Evolutionary conservation across 2,888 invertebrate species (phyloP).

Genomic region (Parascotia fuliginaria): DNA sequence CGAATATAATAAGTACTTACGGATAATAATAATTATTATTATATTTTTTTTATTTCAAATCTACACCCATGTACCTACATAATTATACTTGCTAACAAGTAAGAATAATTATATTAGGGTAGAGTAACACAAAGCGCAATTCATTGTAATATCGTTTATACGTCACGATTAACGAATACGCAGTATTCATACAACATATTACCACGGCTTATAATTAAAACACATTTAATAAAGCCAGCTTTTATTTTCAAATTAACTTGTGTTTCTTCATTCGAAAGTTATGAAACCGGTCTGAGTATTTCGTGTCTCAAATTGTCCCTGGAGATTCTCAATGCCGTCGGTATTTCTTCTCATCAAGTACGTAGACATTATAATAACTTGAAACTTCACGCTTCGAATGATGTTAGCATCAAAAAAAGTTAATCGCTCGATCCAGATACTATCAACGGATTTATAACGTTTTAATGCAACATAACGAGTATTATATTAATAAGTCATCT

Average conservation of each 20-base stretch:
- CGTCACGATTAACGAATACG: no score
- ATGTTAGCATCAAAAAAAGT: slow-evolving; percentile 45
- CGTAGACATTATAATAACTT: slow-evolving; percentile 18
- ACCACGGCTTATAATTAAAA: background rate
- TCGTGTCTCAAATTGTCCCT: slow-evolving; percentile 8
- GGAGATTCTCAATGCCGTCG: slow-evolving; percentile 5
- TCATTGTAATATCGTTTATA: no score
- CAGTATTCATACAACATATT: background rate
- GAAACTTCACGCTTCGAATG: slow-evolving; percentile 51
- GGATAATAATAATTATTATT: no score
- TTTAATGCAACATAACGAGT: slow-evolving; percentile 21
- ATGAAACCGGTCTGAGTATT: slow-evolving; percentile 2
- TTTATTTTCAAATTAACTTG: slow-evolving; percentile 4
- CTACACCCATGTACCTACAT: no score
- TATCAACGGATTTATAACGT: slow-evolving; percentile 50
- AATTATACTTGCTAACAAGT: no score
- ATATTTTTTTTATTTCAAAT: no score
- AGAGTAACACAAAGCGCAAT: no score
- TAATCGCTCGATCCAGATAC: slow-evolving; percentile 47
- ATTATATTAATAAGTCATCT: slow-evolving; percentile 9
- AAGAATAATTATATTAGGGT: no score
- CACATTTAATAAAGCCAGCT: slow-evolving; percentile 1
- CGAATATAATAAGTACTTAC: no score
- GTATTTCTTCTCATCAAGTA: slow-evolving; percentile 16
- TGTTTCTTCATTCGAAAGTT: slow-evolving; percentile 1